Percentiles rank a stretch among this genome's conserved stretches.
phyloP scores from a whole-genome alignment of 92 coral and sea anemone species.

The Chrysogorgia sp. region DNA sequence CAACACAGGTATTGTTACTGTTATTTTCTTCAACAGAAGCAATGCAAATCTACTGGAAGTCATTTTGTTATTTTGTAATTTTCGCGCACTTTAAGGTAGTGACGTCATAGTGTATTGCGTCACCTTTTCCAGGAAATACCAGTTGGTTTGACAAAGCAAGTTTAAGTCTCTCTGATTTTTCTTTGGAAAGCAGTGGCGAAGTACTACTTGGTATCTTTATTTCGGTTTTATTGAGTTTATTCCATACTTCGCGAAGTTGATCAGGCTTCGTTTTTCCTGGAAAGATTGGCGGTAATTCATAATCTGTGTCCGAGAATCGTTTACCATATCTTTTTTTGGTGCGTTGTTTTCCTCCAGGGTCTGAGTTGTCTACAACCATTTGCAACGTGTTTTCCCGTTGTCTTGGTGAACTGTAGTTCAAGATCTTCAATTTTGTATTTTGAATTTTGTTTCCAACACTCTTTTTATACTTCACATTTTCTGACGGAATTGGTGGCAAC shows the following conservation, averaged over 20 bases:
- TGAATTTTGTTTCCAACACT: constrained; percentile 6
- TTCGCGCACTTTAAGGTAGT: too few relatives aligned
- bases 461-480: neutral
- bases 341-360: neutral
- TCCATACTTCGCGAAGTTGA: neutral
- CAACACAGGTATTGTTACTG: too few relatives aligned
- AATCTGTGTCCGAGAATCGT: neutral
- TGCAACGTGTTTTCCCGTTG: neutral
- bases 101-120: too few relatives aligned
- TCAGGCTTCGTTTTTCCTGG: neutral
- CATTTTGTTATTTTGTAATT: too few relatives aligned
- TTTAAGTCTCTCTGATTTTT: too few relatives aligned
- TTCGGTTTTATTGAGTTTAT: neutral
- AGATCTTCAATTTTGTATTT: constrained; percentile 4
- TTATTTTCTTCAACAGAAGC: too few relatives aligned
- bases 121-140: too few relatives aligned
- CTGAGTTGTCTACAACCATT: neutral
- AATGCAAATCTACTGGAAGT: too few relatives aligned
- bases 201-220: neutral
- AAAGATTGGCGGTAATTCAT: too few relatives aligned
- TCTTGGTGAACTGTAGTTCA: neutral
- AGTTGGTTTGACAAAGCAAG: too few relatives aligned
- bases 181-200: too few relatives aligned
- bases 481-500: constrained; percentile 19
- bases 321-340: neutral